Evolutionary conservation across 2,888 invertebrate genomes (phyloP), one percentile per base, ranked within the genome.

Genomic region (Cephus rjabovi): DNA sequence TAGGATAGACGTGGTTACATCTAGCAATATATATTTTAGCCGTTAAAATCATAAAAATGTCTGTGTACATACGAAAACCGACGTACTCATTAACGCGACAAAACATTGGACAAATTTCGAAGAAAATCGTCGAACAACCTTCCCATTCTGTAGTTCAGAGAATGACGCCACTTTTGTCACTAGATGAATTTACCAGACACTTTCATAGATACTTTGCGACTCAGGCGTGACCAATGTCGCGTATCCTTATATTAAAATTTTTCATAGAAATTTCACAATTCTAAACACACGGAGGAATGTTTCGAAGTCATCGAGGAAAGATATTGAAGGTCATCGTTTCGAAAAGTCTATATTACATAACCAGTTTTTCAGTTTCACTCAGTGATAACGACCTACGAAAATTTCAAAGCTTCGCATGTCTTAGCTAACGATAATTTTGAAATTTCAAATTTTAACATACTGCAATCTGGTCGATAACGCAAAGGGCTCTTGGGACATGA

Each of bases 191-290:
- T 23, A 56, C 9, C 9, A 23, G 56, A 23, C 23, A 23, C 56
- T 56, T 9, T 15, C 23, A 56, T 56, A 56, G 23, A 23, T 56
- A 56, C 2, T 56, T 23, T 9, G 56, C 2, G 23, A 56, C 9
- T 56, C 23, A 56, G 6, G 0, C 23, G 23, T 56, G 56, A 9
- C 56, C 9, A 23, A 9, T 56, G 56, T 9, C 56, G 56, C 56
- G 23, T 56, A 56, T 56, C 9, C 56, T 9, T 23, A 23, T 23
- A 23, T 23, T 23, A 56, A 56, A 23, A 23, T 15, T 56, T 6
- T 23, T 33, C 23, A 74, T 37, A n/a, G n/a, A 35, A 35, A 74
- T 74, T 34, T 74, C 74, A 35, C 23, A 74, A 74, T n/a, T 23
- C 6, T 0, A 56, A 56, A 56, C 1, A 56, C 2, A 23, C 37